Base-by-base conservation (phyloP, 64 coral and sea anemone genomes). In the Montipora sp. region DNA sequence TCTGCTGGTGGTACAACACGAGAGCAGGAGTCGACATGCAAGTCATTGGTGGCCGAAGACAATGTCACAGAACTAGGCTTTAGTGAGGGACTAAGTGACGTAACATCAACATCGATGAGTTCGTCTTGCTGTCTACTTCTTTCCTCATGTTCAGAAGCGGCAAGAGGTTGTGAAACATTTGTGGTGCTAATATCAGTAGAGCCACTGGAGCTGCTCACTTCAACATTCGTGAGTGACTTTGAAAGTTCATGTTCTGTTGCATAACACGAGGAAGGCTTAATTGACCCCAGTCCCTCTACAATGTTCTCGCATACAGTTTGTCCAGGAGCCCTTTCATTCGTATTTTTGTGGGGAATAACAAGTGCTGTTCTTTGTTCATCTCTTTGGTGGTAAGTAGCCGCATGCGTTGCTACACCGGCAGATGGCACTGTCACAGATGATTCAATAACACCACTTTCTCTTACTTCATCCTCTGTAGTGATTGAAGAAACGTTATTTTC, bases 21-120 rank as follows among this genome's bases (percentile, higher is more conserved):
- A 48, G 83, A 22, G 14, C 12, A 12, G 1, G 46, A 58, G 48
- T 18, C 71, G 20, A 7, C 48, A 58, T n/a, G 10, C 7, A 19
- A 50, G 11, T 1, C 27, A 49, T n/a, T 50, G 24, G 12, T 85
- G 4, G 12, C 47, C 46, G 0, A 43, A 21, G 61, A 16, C 1
- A 46, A 50, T 51, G 82, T 50, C 22, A 22, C 82, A 48, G 36
- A 46, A 46, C 45, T 13, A 0, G 73, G 18, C 14, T 12, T 77
- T 14, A 59, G 22, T 3, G 8, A 4, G 12, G 48, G 12, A 1
- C 70, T 58, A 16, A 59, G 16, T 43, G 69, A 3, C 3, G 15
- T 65, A 8, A 60, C 72, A 89, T 89, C 87, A 89, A 59, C 51
- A 60, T 77, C 73, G 72, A 89, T 89, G 16, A 51, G 57, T 77